Conservation (phyloP, 2,888 invertebrate species). For the Leucania comma region DNA sequence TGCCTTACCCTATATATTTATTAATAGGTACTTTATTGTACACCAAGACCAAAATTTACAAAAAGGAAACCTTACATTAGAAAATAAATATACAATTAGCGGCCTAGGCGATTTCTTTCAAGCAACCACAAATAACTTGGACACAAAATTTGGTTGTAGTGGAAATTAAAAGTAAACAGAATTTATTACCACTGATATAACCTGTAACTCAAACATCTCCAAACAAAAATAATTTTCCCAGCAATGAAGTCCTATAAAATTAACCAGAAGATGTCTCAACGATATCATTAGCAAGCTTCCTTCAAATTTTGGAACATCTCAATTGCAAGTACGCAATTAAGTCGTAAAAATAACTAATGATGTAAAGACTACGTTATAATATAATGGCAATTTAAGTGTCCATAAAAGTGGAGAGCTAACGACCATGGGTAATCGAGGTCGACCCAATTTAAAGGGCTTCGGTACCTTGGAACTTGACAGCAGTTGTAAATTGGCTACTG, state of each 20-base stretch:
- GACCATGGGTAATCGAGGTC: constrained; percentile 72
- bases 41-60: too few relatives aligned
- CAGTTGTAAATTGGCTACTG: constrained; percentile 38
- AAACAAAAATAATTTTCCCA: not conserved
- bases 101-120: too few relatives aligned
- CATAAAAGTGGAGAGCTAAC: constrained; percentile 73
- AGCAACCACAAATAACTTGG: too few relatives aligned
- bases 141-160: too few relatives aligned
- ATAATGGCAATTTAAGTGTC: constrained; percentile 73
- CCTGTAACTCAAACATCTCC: too few relatives aligned
- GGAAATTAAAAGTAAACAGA: too few relatives aligned
- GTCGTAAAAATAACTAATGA: constrained; percentile 55
- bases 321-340: constrained; percentile 50
- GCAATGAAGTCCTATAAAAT: constrained; percentile 2
- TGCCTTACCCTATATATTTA: too few relatives aligned
- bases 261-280: not conserved
- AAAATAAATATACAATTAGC: too few relatives aligned
- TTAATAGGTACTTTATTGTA: too few relatives aligned
- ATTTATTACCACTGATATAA: too few relatives aligned
- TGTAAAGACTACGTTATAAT: constrained; percentile 52
- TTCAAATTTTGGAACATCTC: constrained; percentile 37
- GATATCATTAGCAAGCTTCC: constrained; percentile 25
- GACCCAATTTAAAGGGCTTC: constrained; percentile 72
- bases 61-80: too few relatives aligned
- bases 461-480: constrained; percentile 34